Evolutionary conservation across 2,113 vertebrate species (phyloP), one percentile per base, ranked within the genome.

Genomic region (Rhynchomys soricoides): DNA sequence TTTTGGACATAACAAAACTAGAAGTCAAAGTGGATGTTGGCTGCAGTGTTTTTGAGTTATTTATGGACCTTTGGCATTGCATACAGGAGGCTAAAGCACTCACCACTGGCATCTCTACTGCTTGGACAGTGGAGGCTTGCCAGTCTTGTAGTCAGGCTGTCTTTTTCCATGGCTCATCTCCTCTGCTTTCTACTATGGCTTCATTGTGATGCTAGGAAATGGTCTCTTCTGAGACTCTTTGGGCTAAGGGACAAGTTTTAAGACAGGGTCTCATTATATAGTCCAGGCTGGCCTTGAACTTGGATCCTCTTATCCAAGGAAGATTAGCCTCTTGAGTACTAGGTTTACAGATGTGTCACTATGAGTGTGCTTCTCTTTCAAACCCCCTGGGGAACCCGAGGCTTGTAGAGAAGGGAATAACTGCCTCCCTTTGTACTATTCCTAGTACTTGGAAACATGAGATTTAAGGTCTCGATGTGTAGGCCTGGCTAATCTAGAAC

Each of bases 161-260:
- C 59, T 89, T 64, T 83, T 81, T 37, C 45, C 11, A 0, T 4
- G 1, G 37, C 0, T 12, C 59, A 16, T 50, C 89, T 62, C 94
- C 93, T 92, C 71, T 97, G 70, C 68, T 85, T 89, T 95, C 55
- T 34, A 37, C 68, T 95, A 73, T 50, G 55, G 7, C 31, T 90
- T 78, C 83, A 31, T 87, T 50, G 55, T 73, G 59, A 91, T 86
- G 45, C 83, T 57, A 74, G 91, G 93, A 95, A 97, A 92, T 92
- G 64, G 79, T 77, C 85, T 96, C 88, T 96, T 96, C 94, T 93
- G 83, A 97, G 86, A 92, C 91, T 93, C 89, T 96, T 95, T 71
- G 62, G 64, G 94, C 77, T n/a, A 55, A 96, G 89, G 66, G 87
- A 95, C 95, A 96, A 94, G 93, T 79, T 66, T 90, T 66, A 62